Conservation (phyloP, 2,888 invertebrate genomes). For the Oscheius myriophilus region DNA sequence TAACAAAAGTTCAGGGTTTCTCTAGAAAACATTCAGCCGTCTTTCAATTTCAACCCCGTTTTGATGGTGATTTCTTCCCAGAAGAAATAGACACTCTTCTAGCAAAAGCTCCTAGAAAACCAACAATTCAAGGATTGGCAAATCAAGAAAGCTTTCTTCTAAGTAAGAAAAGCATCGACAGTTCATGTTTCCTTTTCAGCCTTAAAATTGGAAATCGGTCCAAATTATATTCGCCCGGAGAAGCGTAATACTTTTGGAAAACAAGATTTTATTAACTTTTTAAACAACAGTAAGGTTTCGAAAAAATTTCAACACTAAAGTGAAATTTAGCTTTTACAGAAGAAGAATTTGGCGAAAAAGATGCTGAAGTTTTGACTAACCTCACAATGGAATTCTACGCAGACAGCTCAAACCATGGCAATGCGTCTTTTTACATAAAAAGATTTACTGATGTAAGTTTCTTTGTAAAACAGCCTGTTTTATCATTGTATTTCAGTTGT, state of each 20-base stretch:
- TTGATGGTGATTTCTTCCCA: slow-evolving; percentile 55
- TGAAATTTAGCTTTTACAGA: background rate
- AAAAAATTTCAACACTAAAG: too few relatives aligned
- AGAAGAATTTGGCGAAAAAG: background rate
- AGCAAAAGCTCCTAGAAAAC: slow-evolving; percentile 45
- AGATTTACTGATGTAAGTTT: too few relatives aligned
- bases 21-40: slow-evolving; percentile 5
- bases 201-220: background rate
- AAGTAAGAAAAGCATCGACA: slow-evolving; percentile 16
- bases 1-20: slow-evolving; percentile 6
- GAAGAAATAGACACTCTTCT: slow-evolving; percentile 50
- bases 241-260: background rate
- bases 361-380: background rate
- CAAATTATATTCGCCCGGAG: background rate
- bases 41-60: slow-evolving; percentile 44
- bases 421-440: too few relatives aligned
- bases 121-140: slow-evolving; percentile 47
- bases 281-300: background rate
- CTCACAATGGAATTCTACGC: background rate
- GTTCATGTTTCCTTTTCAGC: background rate
- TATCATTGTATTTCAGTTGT: slow-evolving; percentile 32
- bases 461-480: too few relatives aligned
- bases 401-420: too few relatives aligned
- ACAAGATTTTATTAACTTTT: background rate
- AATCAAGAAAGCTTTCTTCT: slow-evolving; percentile 38